Conservation (phyloP, 1,140 invertebrate species). For the Triops longicaudatus region DNA sequence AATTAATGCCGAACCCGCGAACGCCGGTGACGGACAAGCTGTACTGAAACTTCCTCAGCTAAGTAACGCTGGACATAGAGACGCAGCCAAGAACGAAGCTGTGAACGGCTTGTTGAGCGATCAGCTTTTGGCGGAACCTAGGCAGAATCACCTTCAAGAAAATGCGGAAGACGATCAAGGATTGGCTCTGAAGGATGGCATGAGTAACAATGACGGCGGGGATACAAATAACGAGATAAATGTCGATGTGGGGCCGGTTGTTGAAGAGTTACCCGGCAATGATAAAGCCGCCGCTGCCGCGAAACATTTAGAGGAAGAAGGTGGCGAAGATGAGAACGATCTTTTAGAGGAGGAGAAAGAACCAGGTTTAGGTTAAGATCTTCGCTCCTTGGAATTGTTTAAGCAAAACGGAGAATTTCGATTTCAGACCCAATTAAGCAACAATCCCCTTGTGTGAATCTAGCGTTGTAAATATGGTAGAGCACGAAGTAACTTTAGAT, state of each 20-base stretch:
- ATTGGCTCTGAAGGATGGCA: not conserved
- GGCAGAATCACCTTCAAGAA: not conserved
- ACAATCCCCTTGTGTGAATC: too few relatives aligned
- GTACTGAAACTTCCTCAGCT: slow-evolving; percentile 17
- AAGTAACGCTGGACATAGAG: not conserved
- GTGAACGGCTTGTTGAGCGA: not conserved
- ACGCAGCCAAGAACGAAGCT: slow-evolving; percentile 17
- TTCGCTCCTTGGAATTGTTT: not conserved
- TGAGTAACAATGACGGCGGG: not conserved
- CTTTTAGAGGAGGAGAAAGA: not conserved
- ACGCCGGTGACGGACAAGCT: not conserved
- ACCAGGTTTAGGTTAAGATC: not conserved
- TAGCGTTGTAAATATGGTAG: too few relatives aligned
- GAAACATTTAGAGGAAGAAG: not conserved
- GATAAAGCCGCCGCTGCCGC: slow-evolving; percentile 9
- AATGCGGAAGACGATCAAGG: not conserved
- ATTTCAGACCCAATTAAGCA: too few relatives aligned
- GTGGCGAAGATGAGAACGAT: not conserved
- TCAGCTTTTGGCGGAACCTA: not conserved
- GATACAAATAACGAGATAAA: not conserved
- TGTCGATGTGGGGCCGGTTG: not conserved
- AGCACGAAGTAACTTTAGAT: too few relatives aligned
- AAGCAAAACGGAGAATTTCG: not conserved
- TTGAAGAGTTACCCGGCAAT: not conserved
- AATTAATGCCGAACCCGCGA: not conserved